Evolutionary conservation across 2,888 invertebrate species (phyloP).

Genomic region (Pristionchus exspectatus): DNA sequence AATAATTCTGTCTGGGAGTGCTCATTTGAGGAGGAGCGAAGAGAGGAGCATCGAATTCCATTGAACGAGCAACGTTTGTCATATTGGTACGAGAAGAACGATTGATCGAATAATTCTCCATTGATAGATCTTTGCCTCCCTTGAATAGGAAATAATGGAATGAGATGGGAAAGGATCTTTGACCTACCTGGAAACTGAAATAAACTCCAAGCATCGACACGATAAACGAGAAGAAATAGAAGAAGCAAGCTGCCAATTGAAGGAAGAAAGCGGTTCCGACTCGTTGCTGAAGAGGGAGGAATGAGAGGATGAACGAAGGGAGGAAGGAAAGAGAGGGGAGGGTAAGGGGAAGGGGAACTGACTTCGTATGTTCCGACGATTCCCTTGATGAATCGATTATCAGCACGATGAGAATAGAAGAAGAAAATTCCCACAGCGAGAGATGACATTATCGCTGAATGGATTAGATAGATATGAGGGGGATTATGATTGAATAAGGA

Average conservation of each 20-base stretch:
- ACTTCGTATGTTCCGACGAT: conserved; percentile 78
- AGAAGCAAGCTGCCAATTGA: conserved; percentile 77
- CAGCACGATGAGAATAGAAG: conserved; percentile 78
- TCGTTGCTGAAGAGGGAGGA: conserved; percentile 69
- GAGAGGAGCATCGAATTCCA: conserved; percentile 75
- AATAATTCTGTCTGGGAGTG: conserved; percentile 60
- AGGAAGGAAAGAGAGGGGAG: too few species aligned
- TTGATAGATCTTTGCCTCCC: conserved; percentile 65
- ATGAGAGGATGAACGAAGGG: conserved; percentile 16
- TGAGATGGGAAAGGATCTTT: not conserved
- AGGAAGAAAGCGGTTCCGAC: conserved; percentile 78
- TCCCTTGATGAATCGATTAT: conserved; percentile 78
- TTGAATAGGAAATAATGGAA: not conserved
- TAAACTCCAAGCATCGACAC: conserved; percentile 76
- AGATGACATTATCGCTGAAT: conserved; percentile 74
- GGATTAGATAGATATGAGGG: not conserved
- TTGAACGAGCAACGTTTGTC: conserved; percentile 77
- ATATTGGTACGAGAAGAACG: conserved; percentile 76
- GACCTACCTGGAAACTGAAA: conserved; percentile 69
- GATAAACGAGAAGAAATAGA: conserved; percentile 75
- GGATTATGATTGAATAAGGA: not conserved
- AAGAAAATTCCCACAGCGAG: conserved; percentile 78
- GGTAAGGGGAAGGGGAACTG: not conserved
- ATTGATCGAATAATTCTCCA: conserved; percentile 74
- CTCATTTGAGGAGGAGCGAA: conserved; percentile 67